phyloP scores from a whole-genome alignment of 2,797 vertebrate genomes.

The Paguma larvata region DNA sequence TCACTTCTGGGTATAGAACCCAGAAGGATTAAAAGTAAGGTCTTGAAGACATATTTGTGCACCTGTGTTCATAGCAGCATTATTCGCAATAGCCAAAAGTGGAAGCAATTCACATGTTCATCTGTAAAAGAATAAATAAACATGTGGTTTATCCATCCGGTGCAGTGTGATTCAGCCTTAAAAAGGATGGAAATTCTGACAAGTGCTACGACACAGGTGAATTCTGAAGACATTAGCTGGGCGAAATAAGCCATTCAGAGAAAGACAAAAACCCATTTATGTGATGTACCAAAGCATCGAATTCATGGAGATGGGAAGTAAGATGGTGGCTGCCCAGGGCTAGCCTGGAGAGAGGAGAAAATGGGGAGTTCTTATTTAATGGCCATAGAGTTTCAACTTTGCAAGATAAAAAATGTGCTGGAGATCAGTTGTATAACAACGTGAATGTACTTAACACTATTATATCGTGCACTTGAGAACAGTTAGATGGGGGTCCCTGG shows the following conservation, averaged over 20 bases:
- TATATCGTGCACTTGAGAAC: neutral
- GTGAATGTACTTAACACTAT: neutral
- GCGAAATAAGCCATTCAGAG: neutral
- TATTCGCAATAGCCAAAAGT: neutral
- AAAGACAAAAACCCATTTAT: neutral
- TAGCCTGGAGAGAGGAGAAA: no score
- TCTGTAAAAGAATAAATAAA: neutral
- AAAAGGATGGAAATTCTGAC: neutral
- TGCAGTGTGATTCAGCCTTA: neutral
- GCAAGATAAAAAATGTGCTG: neutral
- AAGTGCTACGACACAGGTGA: neutral
- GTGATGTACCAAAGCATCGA: neutral
- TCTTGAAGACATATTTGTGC: neutral
- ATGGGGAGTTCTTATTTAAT: neutral
- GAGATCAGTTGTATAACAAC: neutral
- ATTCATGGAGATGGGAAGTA: neutral
- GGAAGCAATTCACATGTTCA: neutral
- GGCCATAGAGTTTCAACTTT: neutral
- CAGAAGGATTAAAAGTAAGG: neutral
- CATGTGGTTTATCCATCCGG: neutral
- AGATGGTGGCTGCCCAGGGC: neutral
- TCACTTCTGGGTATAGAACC: neutral
- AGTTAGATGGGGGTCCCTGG: neutral
- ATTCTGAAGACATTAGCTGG: neutral
- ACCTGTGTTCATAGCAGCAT: neutral